Base-by-base conservation (phyloP, 2,113 vertebrate species). In the Oxyruncus cristatus region DNA sequence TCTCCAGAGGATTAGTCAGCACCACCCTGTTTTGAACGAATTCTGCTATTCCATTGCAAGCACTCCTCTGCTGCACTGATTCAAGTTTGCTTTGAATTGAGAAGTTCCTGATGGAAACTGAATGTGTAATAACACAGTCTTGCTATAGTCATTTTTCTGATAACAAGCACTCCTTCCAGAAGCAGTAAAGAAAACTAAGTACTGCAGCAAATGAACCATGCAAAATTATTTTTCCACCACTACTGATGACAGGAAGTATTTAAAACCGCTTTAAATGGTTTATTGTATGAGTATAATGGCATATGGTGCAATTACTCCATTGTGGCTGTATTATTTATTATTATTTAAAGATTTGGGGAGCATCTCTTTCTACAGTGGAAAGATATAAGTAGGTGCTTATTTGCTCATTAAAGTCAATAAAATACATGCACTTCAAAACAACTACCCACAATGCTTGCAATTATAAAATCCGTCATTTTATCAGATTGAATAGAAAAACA, bases 171-270 rank as follows among this genome's bases (percentile, higher is more conserved):
- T 85, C 71, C 75, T 93, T 90, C 50, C 59, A 90, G 44, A 94
- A 70, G 50, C 50, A 82, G 39, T 53, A 75, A 89, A 81, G 56
- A 90, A 92, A 95, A 96, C 37, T 58, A 94, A 96, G 49, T 84
- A 72, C 46, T 62, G 41, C 35, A 88, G 35, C 65, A 96, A 96
- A 96, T 91, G 93, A 97, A 88, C 81, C 77, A 65, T 74, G 67
- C 30, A 76, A 85, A 95, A 95, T 93, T 92, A 85, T 91, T 87
- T 96, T 90, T 6, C 46, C 26, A 92, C 82, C 61, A 76, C 18
- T 61, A 70, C 7, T 80, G 73, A 68, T 58, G 50, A 81, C 27
- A 63, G 32, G n/a, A 89, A 89, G 18, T 56, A 93, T 94, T 88
- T 89, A 59, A 88, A 92, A 83, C 20, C 41, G 28, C 35, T 88